phyloP scores from a whole-genome alignment of 2,888 invertebrate species.

The Salticus scenicus region DNA sequence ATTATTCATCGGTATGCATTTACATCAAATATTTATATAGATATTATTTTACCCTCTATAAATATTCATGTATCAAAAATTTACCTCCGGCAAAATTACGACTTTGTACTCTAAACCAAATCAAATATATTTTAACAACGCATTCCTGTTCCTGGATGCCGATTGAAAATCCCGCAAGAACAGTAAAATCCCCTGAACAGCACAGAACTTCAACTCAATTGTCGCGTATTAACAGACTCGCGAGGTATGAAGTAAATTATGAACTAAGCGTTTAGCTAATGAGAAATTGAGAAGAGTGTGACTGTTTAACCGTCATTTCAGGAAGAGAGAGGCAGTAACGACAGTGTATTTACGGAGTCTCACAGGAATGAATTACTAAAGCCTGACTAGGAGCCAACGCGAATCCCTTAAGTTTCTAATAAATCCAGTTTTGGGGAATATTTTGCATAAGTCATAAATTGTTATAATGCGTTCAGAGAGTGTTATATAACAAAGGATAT shows the following conservation, averaged over 20 bases:
- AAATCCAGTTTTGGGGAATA: not conserved
- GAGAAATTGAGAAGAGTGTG: slow-evolving; percentile 9
- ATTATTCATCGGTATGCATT: no score
- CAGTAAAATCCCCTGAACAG: not conserved
- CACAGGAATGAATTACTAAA: not conserved
- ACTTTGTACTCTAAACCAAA: not conserved
- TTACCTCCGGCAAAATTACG: not conserved
- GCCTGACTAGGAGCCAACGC: not conserved
- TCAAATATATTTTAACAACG: not conserved
- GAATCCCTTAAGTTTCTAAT: not conserved
- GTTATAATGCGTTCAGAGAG: not conserved
- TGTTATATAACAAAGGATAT: no score
- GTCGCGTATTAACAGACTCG: slow-evolving; percentile 6
- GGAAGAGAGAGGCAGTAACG: not conserved
- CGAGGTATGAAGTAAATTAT: slow-evolving; percentile 10
- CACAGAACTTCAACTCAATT: not conserved
- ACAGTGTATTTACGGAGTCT: not conserved
- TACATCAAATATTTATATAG: no score
- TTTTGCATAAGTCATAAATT: not conserved
- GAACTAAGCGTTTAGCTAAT: slow-evolving; percentile 12
- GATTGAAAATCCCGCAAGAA: not conserved
- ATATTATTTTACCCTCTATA: no score
- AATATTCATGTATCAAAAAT: no score
- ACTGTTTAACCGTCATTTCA: not conserved
- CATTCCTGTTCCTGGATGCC: not conserved